Conservation (phyloP, 2,888 invertebrate species). For the Morpho deidamia region DNA sequence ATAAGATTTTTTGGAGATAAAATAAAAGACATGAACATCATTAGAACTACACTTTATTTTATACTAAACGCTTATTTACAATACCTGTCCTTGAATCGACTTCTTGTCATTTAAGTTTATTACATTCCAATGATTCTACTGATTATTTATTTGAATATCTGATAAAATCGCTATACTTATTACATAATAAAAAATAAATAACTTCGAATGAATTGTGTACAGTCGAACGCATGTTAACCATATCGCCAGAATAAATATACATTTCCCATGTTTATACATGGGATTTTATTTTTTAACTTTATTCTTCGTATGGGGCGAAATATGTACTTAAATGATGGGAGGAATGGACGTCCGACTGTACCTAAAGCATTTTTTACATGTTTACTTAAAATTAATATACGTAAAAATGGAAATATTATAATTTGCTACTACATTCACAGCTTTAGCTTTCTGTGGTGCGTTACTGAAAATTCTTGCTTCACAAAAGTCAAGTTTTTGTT, state of each 20-base stretch:
- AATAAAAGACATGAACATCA: slow-evolving; percentile 62
- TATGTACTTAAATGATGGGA: neutral
- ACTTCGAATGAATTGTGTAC: slow-evolving; percentile 37
- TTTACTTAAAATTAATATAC: slow-evolving; percentile 33
- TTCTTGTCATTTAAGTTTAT: slow-evolving; percentile 31
- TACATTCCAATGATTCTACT: slow-evolving; percentile 32
- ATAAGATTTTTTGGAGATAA: slow-evolving; percentile 3
- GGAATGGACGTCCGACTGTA: slow-evolving; percentile 39
- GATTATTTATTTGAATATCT: slow-evolving; percentile 19
- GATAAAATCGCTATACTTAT: slow-evolving; percentile 25
- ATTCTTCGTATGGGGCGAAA: no score
- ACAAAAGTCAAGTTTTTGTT: no score
- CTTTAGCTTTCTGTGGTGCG: no score
- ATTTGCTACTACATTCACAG: no score
- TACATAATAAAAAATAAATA: slow-evolving; percentile 66
- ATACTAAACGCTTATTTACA: slow-evolving; percentile 69
- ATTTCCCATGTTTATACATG: no score
- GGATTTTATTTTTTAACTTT: no score
- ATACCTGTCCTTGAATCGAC: slow-evolving; percentile 44
- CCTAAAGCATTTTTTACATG: slow-evolving; percentile 55
- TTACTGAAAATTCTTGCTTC: no score
- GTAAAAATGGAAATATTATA: slow-evolving; percentile 49
- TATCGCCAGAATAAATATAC: no score
- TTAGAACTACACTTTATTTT: slow-evolving; percentile 67
- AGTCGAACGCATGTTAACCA: slow-evolving; percentile 30